Conservation (phyloP, 2,797 vertebrate genomes). For the Poecilia velifera region DNA sequence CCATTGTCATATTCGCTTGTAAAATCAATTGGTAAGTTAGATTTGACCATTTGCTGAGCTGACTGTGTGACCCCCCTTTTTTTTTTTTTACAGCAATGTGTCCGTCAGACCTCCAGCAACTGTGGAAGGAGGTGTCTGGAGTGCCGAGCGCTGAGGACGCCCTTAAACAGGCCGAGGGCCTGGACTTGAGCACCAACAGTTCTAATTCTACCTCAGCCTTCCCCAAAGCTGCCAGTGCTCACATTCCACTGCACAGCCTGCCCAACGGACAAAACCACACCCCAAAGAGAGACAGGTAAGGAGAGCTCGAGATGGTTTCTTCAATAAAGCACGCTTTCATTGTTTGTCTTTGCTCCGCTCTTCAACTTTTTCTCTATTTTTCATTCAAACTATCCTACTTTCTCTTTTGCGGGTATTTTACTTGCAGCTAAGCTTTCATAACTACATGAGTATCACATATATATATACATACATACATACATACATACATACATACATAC, state of each 20-base stretch:
- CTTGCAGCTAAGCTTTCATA: constrained; percentile 28
- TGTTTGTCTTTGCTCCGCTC: constrained; percentile 31
- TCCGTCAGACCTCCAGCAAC: constrained; percentile 97
- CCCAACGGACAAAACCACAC: constrained; percentile 96
- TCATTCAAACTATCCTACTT: constrained; percentile 30
- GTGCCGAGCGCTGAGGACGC: constrained; percentile 90
- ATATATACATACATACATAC: too few species aligned
- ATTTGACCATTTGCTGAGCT: constrained; percentile 2
- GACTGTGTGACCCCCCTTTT: not conserved
- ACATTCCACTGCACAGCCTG: constrained; percentile 93
- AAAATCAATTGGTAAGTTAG: not conserved
- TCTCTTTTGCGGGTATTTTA: constrained; percentile 22
- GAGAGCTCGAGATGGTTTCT: not conserved
- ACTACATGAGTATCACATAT: constrained; percentile 12
- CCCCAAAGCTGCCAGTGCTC: constrained; percentile 93
- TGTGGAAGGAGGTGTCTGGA: constrained; percentile 96
- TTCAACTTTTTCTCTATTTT: constrained; percentile 22
- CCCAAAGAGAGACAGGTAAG: constrained; percentile 97
- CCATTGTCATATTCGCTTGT: not conserved
- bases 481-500: too few species aligned
- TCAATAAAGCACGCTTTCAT: not conserved
- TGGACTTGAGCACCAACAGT: constrained; percentile 96
- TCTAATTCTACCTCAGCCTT: constrained; percentile 98
- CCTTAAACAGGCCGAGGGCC: constrained; percentile 92
- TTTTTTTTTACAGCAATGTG: constrained; percentile 85